Evolutionary conservation across 2,113 vertebrate species (phyloP), one percentile per base, ranked within the genome.

Genomic region (Rhombomys opimus): DNA sequence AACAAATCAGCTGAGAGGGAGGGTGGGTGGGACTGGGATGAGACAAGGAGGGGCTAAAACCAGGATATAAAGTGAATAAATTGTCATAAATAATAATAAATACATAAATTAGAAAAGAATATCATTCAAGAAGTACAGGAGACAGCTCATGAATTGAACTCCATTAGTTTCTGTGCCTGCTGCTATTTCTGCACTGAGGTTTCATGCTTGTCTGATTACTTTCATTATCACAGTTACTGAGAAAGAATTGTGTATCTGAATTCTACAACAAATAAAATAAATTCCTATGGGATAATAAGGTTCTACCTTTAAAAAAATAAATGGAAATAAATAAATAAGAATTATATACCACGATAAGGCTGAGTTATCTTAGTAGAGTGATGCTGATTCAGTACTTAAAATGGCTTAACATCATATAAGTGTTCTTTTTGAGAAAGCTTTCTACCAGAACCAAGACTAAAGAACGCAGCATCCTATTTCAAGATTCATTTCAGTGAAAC

Each of bases 171-270:
- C 97, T 8, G 0, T 77, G 54, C 25, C 94, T 96, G n/a, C 78
- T 97, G 97, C 52, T 97, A 46, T 97, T 89, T 77, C 63, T 52
- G 50, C 38, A 10, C 67, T 91, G 25, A 32, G 81, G 14, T 95
- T 98, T 98, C 91, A 87, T 88, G 93, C 89, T 96, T 97, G 73
- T 92, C 87, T 98, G 88, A 82, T 87, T 97, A 84, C 65, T 59
- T 98, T 92, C 61, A 87, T 94, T 97, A 97, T 97, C 20, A 68
- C 68, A 54, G 96, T 96, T 97, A 93, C 96, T 98, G 97, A 90
- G 75, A 96, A 97, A 75, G 90, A 94, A 96, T 72, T 82, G 61
- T 97, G 72, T 93, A 68, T 87, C 41, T 95, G 96, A 98, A 96
- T 32, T 91, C 7, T 84, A 72, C 32, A 96, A 87, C 12, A 72